These are phyloP conservation scores for Wiebesia pumilae DNA, from an alignment of 1,140 invertebrate genomes.

Conservation along the genomic window DNA sequence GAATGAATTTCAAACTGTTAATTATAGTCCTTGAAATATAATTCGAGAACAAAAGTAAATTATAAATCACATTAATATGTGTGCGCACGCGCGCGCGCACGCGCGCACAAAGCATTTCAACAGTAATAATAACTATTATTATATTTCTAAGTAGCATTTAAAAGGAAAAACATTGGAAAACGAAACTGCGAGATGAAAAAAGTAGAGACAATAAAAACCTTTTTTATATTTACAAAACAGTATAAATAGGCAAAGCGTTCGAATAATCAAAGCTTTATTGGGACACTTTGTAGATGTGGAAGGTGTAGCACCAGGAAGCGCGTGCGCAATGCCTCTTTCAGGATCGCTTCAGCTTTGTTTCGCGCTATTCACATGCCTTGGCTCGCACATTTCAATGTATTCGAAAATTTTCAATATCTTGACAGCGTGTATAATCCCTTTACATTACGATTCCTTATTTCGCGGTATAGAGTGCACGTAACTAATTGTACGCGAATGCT, in stretches of 20 bases:
- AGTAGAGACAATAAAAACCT: not conserved
- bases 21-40: too few relatives aligned
- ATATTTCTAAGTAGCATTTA: too few relatives aligned
- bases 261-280: slow-evolving; percentile 14
- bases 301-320: not conserved
- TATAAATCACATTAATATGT: too few relatives aligned
- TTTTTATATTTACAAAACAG: not conserved
- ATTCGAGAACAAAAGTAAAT: too few relatives aligned
- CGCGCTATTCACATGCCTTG: not conserved
- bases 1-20: too few relatives aligned
- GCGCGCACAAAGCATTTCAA: too few relatives aligned
- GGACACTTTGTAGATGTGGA: not conserved
- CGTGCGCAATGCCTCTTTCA: not conserved
- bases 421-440: too few relatives aligned
- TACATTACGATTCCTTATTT: not conserved
- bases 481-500: too few relatives aligned
- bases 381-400: not conserved
- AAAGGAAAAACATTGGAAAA: not conserved
- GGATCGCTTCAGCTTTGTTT: not conserved
- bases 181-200: not conserved
- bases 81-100: too few relatives aligned
- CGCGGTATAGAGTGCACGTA: too few relatives aligned
- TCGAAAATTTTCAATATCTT: not conserved
- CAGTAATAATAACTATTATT: too few relatives aligned
- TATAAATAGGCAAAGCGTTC: not conserved